Evolutionary conservation across 1,140 invertebrate genomes (phyloP), one percentile per base, ranked within the genome.

Genomic region (Delia radicum): DNA sequence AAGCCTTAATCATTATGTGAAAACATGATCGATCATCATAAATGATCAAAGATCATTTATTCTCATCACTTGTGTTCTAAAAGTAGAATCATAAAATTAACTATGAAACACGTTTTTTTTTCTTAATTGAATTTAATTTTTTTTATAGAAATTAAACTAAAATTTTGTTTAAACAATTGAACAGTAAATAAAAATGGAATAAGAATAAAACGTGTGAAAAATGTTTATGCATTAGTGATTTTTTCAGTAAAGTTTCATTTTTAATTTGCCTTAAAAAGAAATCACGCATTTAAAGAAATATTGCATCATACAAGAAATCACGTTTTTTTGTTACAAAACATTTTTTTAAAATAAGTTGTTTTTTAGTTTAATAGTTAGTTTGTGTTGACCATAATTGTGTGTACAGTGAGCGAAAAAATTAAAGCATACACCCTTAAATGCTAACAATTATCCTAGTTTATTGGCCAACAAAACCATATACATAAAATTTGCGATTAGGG

Each of bases 101-200:
- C 6, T 33, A n/a, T n/a, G 65, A 18, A 69, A 18, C 65, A 33
- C 29, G 15, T 69, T 21, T 69, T 33, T 69, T 18, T 7, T 5
- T 18, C 15, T 69, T 33, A 31, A 69, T 33, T 69, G 65, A 37
- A 37, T 33, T n/a, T 15, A 31, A 18, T 7, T 69, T 8, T 37
- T 69, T 55, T 55, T 21, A 55, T 55, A 7, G n/a, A 69, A 69
- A 69, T 69, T 69, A 21, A 33, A 69, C 37, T 33, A 33, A 69
- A 33, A 33, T 33, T 33, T 18, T 69, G 65, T 69, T 69, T 69
- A 69, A 69, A 69, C 27, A 69, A 69, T 37, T 37, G 29, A 69
- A 69, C 33, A 18, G 7, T 33, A 37, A 69, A 33, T 42, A 42
- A 42, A 10, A 42, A 42, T 15, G 12, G 12, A 8, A 1, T 42